Evolutionary conservation across 2,797 vertebrate species (phyloP), one percentile per base, ranked within the genome.

Genomic region (Scarus forsteni): DNA sequence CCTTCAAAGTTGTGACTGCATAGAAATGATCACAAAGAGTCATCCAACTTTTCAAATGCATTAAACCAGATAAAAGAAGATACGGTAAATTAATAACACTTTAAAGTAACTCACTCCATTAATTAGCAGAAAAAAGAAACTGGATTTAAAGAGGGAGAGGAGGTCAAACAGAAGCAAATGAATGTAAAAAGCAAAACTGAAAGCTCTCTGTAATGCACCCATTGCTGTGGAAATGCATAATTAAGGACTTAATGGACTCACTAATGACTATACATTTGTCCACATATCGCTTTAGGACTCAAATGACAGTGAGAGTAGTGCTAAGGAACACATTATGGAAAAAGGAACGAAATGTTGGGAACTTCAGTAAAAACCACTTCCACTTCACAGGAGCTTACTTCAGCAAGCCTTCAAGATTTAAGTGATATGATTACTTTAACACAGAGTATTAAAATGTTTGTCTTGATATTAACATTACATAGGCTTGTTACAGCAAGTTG

Each of bases 191-290:
- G 60, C 36, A 55, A 73, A 75, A 79, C 63, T 36, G 50, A 0
- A 39, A 75, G 75, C 19, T 61, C 42, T 42, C 14, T 60, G 61
- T 64, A 89, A 85, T 50, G 13, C 55, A 61, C 80, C 78, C 62
- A 35, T 51, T 46, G 71, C 68, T 43, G 65, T 19, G 66, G 72
- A 66, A 71, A 76, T 38, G 38, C 75, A 73, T 89, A 85, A 92
- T 93, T 90, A 92, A 75, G 60, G 65, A 81, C 77, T 82, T 92
- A 92, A 94, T 91, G 88, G 89, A 78, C 82, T 83, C 66, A 18
- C 49, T 91, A 89, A 92, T 89, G 81, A 88, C 74, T 66, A 55
- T 40, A 59, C 59, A 51, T 65, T 70, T 75, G 73, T 75, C 54
- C 7, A 27, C 57, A 71, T 73, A 80, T 73, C n/a, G 7, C 70